These are phyloP conservation scores for Alligator sinensis DNA, from an alignment of 2,113 vertebrate species.

Conservation along the genomic window DNA sequence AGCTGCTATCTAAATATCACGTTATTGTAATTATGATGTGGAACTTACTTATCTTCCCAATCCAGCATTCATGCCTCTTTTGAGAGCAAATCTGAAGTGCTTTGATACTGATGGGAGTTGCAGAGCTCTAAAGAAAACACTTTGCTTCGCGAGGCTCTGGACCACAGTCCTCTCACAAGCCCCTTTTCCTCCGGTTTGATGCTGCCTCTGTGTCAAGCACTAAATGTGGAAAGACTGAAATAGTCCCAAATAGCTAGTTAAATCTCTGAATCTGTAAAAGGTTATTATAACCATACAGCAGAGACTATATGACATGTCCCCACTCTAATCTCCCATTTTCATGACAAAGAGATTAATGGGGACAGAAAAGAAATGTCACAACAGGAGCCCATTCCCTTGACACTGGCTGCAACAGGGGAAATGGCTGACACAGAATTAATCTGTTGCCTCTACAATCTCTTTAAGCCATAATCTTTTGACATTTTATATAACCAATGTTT, in stretches of 20 bases:
- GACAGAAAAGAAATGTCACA: conserved; percentile 27
- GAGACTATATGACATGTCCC: not conserved
- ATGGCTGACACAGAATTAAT: not conserved
- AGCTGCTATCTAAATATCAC: not conserved
- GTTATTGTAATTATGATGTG: not conserved
- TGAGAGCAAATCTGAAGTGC: not conserved
- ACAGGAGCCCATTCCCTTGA: conserved; percentile 3
- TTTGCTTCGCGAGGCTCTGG: not conserved
- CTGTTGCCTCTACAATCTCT: not conserved
- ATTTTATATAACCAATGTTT: not conserved
- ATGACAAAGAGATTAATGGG: conserved; percentile 50
- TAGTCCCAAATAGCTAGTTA: not conserved
- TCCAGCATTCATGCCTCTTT: not conserved
- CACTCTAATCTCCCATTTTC: conserved; percentile 29
- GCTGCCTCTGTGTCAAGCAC: not conserved
- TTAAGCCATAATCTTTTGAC: not conserved
- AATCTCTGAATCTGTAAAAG: not conserved
- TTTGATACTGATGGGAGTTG: not conserved
- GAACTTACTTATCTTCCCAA: not conserved
- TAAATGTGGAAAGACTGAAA: not conserved
- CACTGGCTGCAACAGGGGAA: not conserved
- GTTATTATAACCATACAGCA: not conserved
- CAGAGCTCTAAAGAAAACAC: not conserved
- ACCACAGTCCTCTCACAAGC: not conserved
- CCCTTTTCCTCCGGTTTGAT: not conserved